Conservation (phyloP, 1,140 invertebrate genomes). For the Spodoptera frugiperda region DNA sequence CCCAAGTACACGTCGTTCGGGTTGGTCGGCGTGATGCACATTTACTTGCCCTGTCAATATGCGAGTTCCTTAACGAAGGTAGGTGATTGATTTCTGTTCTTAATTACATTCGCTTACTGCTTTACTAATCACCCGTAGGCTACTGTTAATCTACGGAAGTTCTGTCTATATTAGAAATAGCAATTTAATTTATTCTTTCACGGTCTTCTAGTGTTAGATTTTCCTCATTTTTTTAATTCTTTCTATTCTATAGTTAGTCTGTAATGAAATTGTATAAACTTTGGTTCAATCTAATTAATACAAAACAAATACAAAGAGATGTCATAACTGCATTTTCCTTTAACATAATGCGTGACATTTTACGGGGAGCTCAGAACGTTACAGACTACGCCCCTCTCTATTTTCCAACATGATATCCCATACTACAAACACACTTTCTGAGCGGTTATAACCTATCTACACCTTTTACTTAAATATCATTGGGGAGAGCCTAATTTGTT, state of each 20-base stretch:
- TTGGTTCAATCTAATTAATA: no score
- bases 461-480: no score
- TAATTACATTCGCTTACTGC: conserved; percentile 15
- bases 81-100: conserved; percentile 38
- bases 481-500: no score
- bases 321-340: no score
- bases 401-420: no score
- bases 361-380: no score
- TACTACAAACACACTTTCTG: no score
- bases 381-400: no score
- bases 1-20: conserved; percentile 68
- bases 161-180: not conserved
- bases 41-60: conserved; percentile 73
- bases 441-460: no score
- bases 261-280: no score
- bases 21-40: conserved; percentile 66
- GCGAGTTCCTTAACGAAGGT: conserved; percentile 70
- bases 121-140: conserved; percentile 16
- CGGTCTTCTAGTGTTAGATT: not conserved
- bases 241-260: not conserved
- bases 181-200: not conserved
- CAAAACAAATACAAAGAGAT: no score
- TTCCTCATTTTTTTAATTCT: not conserved
- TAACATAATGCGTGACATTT: no score
- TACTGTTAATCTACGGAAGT: conserved; percentile 25